These are phyloP conservation scores for Sebastiscus albofasciatus DNA, from an alignment of 2,797 vertebrate genomes.

Conservation along the genomic window DNA sequence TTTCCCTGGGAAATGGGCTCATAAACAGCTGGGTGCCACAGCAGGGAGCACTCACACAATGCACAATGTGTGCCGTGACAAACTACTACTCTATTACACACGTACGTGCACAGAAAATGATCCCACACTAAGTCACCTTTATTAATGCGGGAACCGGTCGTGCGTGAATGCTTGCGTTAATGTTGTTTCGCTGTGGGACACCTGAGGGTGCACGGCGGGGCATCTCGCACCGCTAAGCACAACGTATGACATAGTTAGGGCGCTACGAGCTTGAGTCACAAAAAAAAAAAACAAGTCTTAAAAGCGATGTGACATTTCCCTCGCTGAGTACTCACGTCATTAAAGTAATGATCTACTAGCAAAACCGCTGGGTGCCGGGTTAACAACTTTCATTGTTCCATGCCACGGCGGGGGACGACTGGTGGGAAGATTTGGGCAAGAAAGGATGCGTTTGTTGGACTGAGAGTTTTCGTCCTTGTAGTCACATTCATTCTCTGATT, in stretches of 20 bases:
- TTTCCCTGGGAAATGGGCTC: constrained; percentile 67
- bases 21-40: constrained; percentile 68
- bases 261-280: constrained; percentile 33
- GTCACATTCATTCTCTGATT: not conserved
- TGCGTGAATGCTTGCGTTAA: not conserved
- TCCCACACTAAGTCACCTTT: not conserved
- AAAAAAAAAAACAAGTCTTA: not conserved
- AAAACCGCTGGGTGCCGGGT: constrained; percentile 12
- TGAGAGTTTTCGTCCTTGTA: not conserved
- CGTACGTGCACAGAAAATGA: not conserved
- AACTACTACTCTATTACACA: constrained; percentile 21
- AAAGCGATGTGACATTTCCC: constrained; percentile 40
- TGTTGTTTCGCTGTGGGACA: not conserved
- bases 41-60: constrained; percentile 34
- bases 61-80: constrained; percentile 9
- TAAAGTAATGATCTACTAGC: constrained; percentile 35
- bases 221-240: not conserved
- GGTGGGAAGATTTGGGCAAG: not conserved
- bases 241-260: constrained; percentile 5
- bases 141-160: constrained; percentile 1
- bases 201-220: constrained; percentile 26
- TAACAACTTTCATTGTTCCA: constrained; percentile 2
- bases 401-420: not conserved
- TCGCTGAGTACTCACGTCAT: constrained; percentile 14
- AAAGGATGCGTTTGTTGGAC: not conserved